Evolutionary conservation across 2,888 invertebrate genomes (phyloP).

Genomic region (Xestia rhomboidea): DNA sequence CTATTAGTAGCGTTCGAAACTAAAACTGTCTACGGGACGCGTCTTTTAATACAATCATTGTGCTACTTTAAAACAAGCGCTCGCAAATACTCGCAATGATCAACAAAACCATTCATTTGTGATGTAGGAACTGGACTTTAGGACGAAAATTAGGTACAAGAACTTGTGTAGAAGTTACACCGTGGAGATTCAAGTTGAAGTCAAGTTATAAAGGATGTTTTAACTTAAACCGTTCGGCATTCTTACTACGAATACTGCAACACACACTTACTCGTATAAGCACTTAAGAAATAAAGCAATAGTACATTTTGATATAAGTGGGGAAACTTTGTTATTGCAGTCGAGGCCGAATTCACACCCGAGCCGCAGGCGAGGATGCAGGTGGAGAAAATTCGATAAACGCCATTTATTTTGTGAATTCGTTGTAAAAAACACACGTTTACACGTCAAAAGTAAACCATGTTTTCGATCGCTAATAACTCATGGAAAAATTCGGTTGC

Average conservation of each 20-base stretch:
- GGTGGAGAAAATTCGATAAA: too few relatives aligned
- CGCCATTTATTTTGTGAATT: too few relatives aligned
- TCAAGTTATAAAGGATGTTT: not conserved
- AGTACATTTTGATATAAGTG: too few relatives aligned
- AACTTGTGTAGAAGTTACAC: not conserved
- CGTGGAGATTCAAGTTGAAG: not conserved
- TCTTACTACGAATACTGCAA: not conserved
- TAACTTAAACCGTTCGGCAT: not conserved
- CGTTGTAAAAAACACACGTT: too few relatives aligned
- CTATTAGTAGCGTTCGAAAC: constrained; percentile 30
- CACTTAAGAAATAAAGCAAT: too few relatives aligned
- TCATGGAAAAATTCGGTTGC: too few relatives aligned
- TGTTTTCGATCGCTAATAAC: too few relatives aligned
- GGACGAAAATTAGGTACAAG: not conserved
- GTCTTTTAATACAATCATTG: constrained; percentile 42
- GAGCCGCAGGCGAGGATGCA: too few relatives aligned
- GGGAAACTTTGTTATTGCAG: too few relatives aligned
- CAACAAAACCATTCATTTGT: not conserved
- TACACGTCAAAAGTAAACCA: too few relatives aligned
- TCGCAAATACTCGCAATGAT: constrained; percentile 12
- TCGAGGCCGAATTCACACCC: too few relatives aligned
- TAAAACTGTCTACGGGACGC: constrained; percentile 33
- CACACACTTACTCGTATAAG: not conserved
- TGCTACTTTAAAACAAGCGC: constrained; percentile 25
- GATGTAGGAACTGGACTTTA: not conserved